These are phyloP conservation scores for Catamblyrhynchus diadema DNA, from an alignment of 2,797 vertebrate genomes.

Conservation along the genomic window DNA sequence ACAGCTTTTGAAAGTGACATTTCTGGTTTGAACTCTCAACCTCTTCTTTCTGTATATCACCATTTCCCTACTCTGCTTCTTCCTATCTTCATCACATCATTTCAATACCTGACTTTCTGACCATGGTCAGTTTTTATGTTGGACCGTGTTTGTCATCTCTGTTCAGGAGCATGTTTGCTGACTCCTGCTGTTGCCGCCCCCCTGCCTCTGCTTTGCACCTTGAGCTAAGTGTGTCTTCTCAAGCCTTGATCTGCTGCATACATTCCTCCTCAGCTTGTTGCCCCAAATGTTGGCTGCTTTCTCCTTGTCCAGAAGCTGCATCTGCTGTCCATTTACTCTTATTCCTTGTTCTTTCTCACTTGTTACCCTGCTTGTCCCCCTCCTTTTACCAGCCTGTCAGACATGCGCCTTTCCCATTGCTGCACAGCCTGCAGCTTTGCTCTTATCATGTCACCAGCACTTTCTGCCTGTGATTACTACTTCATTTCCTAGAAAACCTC, in stretches of 20 bases:
- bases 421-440: background rate
- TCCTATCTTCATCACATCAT: background rate
- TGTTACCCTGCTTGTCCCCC: background rate
- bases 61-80: background rate
- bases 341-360: background rate
- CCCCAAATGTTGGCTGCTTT: background rate
- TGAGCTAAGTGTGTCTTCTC: background rate
- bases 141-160: background rate
- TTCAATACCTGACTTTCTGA: background rate
- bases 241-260: background rate
- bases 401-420: background rate
- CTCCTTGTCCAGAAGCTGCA: background rate
- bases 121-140: background rate
- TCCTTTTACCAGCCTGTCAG: background rate
- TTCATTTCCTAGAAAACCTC: background rate
- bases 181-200: background rate
- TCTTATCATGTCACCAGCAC: background rate
- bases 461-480: background rate
- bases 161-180: background rate
- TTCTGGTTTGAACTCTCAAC: background rate
- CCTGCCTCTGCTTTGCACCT: background rate
- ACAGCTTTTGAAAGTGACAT: background rate
- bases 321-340: background rate
- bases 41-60: background rate
- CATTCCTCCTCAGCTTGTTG: background rate